Percentiles rank a stretch among this genome's conserved stretches.
These are phyloP conservation scores for Hypsopygia costalis DNA, from an alignment of 2,888 invertebrate species.

Conservation along the genomic window DNA sequence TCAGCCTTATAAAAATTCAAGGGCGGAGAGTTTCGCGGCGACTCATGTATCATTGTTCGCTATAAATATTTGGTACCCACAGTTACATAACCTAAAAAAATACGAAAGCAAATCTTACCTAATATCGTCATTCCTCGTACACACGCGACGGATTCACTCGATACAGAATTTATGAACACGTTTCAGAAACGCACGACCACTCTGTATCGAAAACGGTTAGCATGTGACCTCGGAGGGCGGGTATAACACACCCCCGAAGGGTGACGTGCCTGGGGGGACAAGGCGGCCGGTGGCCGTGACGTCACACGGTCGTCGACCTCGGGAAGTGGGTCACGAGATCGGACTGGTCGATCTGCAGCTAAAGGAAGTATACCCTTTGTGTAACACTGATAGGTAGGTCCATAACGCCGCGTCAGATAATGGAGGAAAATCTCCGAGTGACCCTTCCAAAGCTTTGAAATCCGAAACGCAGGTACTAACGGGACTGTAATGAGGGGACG, in stretches of 20 bases:
- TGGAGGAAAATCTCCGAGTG: slow-evolving; percentile 20
- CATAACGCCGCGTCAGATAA: slow-evolving; percentile 30
- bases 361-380: slow-evolving; percentile 34
- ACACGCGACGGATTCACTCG: slow-evolving; percentile 23
- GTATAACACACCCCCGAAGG: slow-evolving; percentile 60
- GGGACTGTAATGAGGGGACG: neutral
- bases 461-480: neutral
- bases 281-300: slow-evolving; percentile 50
- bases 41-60: slow-evolving; percentile 9
- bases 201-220: slow-evolving; percentile 41
- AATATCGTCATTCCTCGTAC: slow-evolving; percentile 56
- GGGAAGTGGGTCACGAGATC: slow-evolving; percentile 67
- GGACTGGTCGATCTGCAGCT: slow-evolving; percentile 53
- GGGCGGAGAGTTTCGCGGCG: slow-evolving; percentile 11
- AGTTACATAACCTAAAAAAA: slow-evolving; percentile 18
- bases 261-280: slow-evolving; percentile 43
- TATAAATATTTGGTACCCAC: slow-evolving; percentile 9
- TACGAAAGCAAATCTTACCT: slow-evolving; percentile 39
- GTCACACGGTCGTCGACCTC: slow-evolving; percentile 73
- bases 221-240: slow-evolving; percentile 63
- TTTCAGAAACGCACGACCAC: slow-evolving; percentile 44
- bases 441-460: neutral
- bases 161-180: slow-evolving; percentile 19
- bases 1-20: slow-evolving; percentile 17
- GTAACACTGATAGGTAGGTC: slow-evolving; percentile 19